Evolutionary conservation across 2,888 invertebrate genomes (phyloP).

Genomic region (Drosophila mimetica): DNA sequence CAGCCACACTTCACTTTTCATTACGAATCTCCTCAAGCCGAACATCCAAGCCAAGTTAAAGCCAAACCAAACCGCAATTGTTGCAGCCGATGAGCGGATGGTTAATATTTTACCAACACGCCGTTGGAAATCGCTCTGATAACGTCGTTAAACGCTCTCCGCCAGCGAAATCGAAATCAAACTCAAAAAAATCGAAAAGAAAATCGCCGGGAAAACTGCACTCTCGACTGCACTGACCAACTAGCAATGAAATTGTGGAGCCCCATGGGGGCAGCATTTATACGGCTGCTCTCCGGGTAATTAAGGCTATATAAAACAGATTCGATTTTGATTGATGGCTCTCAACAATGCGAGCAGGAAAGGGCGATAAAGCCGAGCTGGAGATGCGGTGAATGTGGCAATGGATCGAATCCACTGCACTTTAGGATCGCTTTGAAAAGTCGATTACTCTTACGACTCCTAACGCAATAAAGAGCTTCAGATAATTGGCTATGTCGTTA

Average conservation of each 20-base stretch:
- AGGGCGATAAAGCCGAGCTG: neutral
- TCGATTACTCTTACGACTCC: slow-evolving; percentile 19
- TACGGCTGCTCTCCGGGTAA: slow-evolving; percentile 70
- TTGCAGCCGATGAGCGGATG: slow-evolving; percentile 32
- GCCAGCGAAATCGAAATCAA: slow-evolving; percentile 63
- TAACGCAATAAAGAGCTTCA: slow-evolving; percentile 11
- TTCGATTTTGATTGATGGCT: slow-evolving; percentile 68
- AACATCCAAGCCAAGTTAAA: slow-evolving; percentile 23
- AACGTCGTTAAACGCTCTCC: slow-evolving; percentile 71
- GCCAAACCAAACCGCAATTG: slow-evolving; percentile 19
- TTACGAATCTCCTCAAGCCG: slow-evolving; percentile 56
- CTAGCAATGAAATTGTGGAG: slow-evolving; percentile 58
- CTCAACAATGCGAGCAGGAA: slow-evolving; percentile 12
- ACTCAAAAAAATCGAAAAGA: slow-evolving; percentile 34
- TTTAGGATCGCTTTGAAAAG: slow-evolving; percentile 5
- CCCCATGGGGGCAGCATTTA: slow-evolving; percentile 63
- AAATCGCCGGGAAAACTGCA: slow-evolving; percentile 21
- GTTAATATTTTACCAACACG: slow-evolving; percentile 67
- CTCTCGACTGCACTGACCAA: slow-evolving; percentile 39
- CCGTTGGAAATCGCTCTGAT: slow-evolving; percentile 69
- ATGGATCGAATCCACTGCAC: slow-evolving; percentile 15
- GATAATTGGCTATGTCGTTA: slow-evolving; percentile 22
- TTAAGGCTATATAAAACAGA: slow-evolving; percentile 72
- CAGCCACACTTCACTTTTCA: slow-evolving; percentile 70
- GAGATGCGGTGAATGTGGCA: slow-evolving; percentile 9